These are phyloP conservation scores for Strix aluco DNA, from an alignment of 2,113 vertebrate genomes.

Conservation along the genomic window DNA sequence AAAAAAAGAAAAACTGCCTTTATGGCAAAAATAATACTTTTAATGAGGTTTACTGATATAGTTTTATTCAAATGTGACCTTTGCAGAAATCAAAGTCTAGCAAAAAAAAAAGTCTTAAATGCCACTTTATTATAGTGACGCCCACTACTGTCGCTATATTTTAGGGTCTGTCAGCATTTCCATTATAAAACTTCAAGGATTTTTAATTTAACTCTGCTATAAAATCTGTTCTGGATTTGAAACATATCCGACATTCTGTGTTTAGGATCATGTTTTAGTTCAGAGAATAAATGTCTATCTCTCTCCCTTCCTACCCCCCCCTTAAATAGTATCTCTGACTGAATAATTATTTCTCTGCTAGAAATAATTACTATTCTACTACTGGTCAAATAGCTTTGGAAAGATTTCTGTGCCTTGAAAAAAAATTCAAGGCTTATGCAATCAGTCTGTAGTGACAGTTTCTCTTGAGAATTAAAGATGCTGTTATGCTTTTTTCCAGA, in stretches of 20 bases:
- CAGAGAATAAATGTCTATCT: background rate
- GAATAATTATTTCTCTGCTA: background rate
- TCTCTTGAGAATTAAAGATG: background rate
- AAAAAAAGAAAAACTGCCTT: background rate
- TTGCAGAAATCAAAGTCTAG: constrained; percentile 40
- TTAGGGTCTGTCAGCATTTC: constrained; percentile 44
- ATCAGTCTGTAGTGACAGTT: background rate
- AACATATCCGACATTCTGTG: background rate
- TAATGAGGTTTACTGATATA: constrained; percentile 53
- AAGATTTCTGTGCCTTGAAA: background rate
- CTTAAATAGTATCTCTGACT: background rate
- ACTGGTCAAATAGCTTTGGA: background rate
- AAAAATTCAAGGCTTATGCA: background rate
- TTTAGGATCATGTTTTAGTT: background rate
- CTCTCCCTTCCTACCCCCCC: background rate
- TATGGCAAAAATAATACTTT: constrained; percentile 40
- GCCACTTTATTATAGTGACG: constrained; percentile 11
- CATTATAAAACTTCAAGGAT: background rate
- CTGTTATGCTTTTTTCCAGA: background rate
- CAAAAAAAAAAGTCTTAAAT: constrained; percentile 15
- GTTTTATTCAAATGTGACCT: constrained; percentile 68
- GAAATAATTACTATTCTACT: background rate
- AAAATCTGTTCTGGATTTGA: constrained; percentile 36
- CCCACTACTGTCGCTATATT: background rate
- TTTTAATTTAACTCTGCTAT: constrained; percentile 44